A percentile compares a stretch with the other conserved stretches of the same genome.
Conservation (phyloP, 2,888 invertebrate species). For the Chymomyza amoena region DNA sequence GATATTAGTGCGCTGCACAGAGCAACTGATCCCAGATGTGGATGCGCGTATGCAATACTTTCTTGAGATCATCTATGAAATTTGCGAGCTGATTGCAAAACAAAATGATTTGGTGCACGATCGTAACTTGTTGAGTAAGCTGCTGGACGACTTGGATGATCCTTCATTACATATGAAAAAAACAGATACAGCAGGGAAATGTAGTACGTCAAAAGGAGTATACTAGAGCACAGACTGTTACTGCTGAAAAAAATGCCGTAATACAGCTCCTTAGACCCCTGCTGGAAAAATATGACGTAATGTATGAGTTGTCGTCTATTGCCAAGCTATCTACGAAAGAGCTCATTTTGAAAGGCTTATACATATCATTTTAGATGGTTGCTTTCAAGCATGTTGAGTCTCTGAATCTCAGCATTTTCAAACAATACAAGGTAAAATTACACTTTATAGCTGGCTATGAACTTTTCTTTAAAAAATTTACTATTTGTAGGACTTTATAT, state of each 20-base stretch:
- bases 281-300: conserved; percentile 59
- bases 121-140: conserved; percentile 78
- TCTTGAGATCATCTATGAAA: too few species aligned
- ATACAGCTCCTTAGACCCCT: conserved; percentile 71
- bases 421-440: conserved; percentile 73
- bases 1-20: too few species aligned
- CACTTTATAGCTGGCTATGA: too few species aligned
- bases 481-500: conserved; percentile 76
- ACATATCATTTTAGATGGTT: conserved; percentile 81
- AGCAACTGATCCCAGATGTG: too few species aligned
- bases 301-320: conserved; percentile 52
- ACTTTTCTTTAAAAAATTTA: neutral
- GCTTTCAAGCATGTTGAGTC: conserved; percentile 79
- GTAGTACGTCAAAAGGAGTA: conserved; percentile 82
- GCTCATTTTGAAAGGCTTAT: conserved; percentile 81
- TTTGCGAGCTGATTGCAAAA: too few species aligned
- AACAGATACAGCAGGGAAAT: conserved; percentile 81
- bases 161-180: conserved; percentile 79
- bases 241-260: conserved; percentile 79
- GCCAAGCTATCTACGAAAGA: conserved; percentile 76
- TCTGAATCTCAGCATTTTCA: conserved; percentile 80
- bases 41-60: too few species aligned
- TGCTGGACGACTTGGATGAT: conserved; percentile 79
- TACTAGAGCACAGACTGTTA: conserved; percentile 81
- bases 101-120: too few species aligned